These are phyloP conservation scores for Ptychodera flava DNA, from an alignment of 35 echinoderm and acorn worm species.

Conservation along the genomic window DNA sequence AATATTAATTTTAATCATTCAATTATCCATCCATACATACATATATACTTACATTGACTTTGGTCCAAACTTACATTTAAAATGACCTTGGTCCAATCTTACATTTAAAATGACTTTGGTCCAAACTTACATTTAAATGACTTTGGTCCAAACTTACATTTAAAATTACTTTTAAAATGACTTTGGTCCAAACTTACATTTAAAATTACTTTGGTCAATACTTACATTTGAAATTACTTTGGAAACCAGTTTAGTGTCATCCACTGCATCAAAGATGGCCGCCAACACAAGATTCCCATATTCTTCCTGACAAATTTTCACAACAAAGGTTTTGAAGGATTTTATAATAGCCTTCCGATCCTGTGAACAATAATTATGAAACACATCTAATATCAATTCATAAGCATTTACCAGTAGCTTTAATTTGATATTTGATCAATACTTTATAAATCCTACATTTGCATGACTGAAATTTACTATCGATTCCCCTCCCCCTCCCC, in stretches of 20 bases:
- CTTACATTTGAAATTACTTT: constrained; percentile 58
- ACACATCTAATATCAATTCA: too few relatives aligned
- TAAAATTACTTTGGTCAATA: not conserved
- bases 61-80: not conserved
- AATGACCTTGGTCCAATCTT: not conserved
- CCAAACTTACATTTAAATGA: constrained; percentile 34
- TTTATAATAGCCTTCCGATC: constrained; percentile 90
- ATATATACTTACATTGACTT: not conserved
- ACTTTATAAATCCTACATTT: too few relatives aligned
- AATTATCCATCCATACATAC: too few relatives aligned
- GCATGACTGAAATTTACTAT: too few relatives aligned
- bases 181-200: constrained; percentile 35
- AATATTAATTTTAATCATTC: too few relatives aligned
- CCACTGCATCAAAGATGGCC: constrained; percentile 87
- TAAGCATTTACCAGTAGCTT: too few relatives aligned
- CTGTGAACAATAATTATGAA: too few relatives aligned
- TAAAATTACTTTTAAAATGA: constrained; percentile 79
- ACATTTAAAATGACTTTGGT: not conserved
- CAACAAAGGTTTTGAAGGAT: constrained; percentile 81
- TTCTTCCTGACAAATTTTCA: constrained; percentile 82
- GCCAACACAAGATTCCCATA: constrained; percentile 63
- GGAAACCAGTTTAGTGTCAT: constrained; percentile 82
- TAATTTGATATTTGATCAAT: too few relatives aligned
- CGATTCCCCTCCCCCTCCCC: too few relatives aligned
- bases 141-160: constrained; percentile 36